phyloP scores from a whole-genome alignment of 2,113 vertebrate species.

The Paradisaea rubra region DNA sequence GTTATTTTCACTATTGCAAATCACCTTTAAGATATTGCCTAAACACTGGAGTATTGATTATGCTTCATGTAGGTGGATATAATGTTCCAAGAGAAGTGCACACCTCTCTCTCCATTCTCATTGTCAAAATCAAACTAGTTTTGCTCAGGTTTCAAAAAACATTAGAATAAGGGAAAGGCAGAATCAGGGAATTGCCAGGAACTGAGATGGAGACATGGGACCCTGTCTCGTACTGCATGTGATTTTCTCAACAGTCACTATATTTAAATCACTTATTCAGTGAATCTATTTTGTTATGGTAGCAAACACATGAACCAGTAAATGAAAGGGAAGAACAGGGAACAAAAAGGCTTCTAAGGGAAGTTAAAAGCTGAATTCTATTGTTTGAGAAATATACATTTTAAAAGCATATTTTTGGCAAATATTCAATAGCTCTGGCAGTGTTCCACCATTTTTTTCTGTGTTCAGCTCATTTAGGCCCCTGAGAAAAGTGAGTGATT shows the following conservation, averaged over 20 bases:
- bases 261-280: neutral
- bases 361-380: neutral
- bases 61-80: neutral
- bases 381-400: neutral
- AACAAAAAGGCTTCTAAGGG: neutral
- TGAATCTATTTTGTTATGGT: neutral
- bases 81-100: neutral
- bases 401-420: neutral
- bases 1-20: constrained; percentile 1
- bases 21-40: constrained; percentile 8
- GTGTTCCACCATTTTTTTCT: neutral
- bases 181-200: neutral
- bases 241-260: neutral
- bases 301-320: neutral
- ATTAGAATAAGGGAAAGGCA: neutral
- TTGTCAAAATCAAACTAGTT: neutral
- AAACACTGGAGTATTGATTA: neutral
- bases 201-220: neutral
- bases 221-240: neutral
- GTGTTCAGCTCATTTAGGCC: neutral
- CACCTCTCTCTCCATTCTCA: neutral
- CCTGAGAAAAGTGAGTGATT: neutral
- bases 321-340: neutral
- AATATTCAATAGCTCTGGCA: neutral
- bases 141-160: neutral